Evolutionary conservation across 1,140 invertebrate genomes (phyloP).

Genomic region (Brachionus asplanchnoidis): DNA sequence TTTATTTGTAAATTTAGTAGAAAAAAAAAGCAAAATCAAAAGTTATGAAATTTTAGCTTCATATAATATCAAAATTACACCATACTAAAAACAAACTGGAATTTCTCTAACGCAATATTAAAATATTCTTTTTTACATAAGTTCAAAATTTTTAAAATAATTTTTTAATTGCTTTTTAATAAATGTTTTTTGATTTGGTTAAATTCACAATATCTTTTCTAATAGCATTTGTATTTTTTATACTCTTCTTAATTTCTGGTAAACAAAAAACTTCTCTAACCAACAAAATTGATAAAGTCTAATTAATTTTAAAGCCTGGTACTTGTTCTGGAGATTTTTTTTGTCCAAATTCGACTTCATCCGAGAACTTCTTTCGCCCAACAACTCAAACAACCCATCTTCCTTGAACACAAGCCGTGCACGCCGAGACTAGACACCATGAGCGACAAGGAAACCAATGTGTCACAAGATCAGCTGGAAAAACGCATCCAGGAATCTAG

Average conservation of each 20-base stretch:
- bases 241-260: slow-evolving; percentile 36
- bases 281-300: no score
- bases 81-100: not conserved
- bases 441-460: not conserved
- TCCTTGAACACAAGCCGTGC: not conserved
- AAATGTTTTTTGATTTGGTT: slow-evolving; percentile 39
- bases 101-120: not conserved
- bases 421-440: not conserved
- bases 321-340: slow-evolving; percentile 35
- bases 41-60: no score
- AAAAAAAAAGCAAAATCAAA: no score
- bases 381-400: not conserved
- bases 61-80: no score
- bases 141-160: not conserved
- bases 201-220: slow-evolving; percentile 33
- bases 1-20: no score
- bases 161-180: not conserved
- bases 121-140: not conserved
- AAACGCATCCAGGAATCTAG: not conserved
- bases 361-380: not conserved
- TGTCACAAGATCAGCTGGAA: not conserved
- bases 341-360: slow-evolving; percentile 41
- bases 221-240: slow-evolving; percentile 24
- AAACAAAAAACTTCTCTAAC: not conserved
- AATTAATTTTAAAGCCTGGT: slow-evolving; percentile 21